Evolutionary conservation across 2,113 vertebrate species (phyloP).

Genomic region (Otolemur garnettii): DNA sequence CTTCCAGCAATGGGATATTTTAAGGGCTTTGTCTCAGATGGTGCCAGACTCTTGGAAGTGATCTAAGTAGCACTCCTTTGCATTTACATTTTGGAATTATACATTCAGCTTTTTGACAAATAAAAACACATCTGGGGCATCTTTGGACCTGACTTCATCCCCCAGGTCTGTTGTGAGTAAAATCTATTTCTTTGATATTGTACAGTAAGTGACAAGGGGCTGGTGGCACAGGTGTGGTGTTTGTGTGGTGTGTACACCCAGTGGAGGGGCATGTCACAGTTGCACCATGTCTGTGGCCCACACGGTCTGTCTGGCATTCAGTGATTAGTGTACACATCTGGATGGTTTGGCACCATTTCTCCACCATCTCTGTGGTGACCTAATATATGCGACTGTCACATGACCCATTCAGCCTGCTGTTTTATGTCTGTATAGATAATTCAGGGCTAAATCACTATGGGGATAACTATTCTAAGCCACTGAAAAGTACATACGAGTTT

Average conservation of each 20-base stretch:
- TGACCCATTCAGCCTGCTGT: neutral
- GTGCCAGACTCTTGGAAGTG: slow-evolving; percentile 47
- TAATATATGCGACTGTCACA: slow-evolving; percentile 11
- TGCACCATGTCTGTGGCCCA: neutral
- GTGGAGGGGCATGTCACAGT: neutral
- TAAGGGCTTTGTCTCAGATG: slow-evolving; percentile 53
- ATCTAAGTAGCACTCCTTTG: slow-evolving; percentile 26
- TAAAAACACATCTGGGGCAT: neutral
- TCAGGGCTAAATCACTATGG: neutral
- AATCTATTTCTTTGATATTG: neutral
- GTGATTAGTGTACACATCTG: neutral
- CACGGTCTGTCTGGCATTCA: neutral
- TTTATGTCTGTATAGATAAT: slow-evolving; percentile 34
- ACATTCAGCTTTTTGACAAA: slow-evolving; percentile 45
- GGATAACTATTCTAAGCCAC: neutral
- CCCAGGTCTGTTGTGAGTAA: neutral
- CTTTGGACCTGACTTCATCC: neutral
- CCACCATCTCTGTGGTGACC: neutral
- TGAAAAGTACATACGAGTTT: neutral
- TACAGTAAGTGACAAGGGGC: neutral
- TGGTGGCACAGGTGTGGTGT: neutral
- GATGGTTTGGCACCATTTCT: neutral
- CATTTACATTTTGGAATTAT: neutral
- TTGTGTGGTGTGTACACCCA: rapidly evolving
- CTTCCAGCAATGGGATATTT: slow-evolving; percentile 59